A percentile compares a stretch with the other conserved stretches of the same genome.
These are phyloP conservation scores for Epinephelus moara DNA, from an alignment of 2,113 vertebrate species.

Conservation along the genomic window DNA sequence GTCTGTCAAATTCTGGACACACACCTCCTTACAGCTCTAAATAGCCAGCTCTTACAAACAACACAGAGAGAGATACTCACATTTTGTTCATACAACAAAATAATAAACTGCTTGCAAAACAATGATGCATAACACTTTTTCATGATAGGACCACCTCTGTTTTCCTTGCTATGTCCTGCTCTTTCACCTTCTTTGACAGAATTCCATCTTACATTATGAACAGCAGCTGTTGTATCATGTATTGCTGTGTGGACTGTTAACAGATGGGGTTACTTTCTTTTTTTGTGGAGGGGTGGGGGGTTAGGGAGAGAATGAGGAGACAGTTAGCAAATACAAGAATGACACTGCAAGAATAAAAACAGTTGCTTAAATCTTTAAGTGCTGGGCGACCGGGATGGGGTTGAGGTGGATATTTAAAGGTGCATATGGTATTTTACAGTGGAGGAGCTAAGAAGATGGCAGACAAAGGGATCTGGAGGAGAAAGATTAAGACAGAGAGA, in stretches of 20 bases:
- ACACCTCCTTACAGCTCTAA: not conserved
- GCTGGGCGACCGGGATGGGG: constrained; percentile 1
- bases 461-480: constrained; percentile 33
- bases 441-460: constrained; percentile 26
- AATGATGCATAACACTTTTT: constrained; percentile 13
- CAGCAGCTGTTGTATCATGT: constrained; percentile 26
- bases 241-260: constrained; percentile 19
- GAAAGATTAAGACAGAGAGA: constrained; percentile 48
- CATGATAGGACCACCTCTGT: not conserved
- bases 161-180: not conserved
- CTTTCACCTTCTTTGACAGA: constrained; percentile 7
- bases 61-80: constrained; percentile 65
- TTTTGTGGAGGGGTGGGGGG: not conserved
- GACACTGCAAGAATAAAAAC: constrained; percentile 64
- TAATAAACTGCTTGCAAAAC: constrained; percentile 27
- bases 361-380: constrained; percentile 38
- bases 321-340: constrained; percentile 74
- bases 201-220: not conserved
- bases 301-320: constrained; percentile 52
- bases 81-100: constrained; percentile 27
- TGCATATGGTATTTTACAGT: constrained; percentile 68
- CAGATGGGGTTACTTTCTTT: not conserved
- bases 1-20: constrained; percentile 57
- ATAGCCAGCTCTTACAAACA: not conserved
- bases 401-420: not conserved